A percentile compares a stretch with the other conserved stretches of the same genome.
These are phyloP conservation scores for Papio anubis DNA, from an alignment of 2,113 vertebrate genomes.

Conservation along the genomic window DNA sequence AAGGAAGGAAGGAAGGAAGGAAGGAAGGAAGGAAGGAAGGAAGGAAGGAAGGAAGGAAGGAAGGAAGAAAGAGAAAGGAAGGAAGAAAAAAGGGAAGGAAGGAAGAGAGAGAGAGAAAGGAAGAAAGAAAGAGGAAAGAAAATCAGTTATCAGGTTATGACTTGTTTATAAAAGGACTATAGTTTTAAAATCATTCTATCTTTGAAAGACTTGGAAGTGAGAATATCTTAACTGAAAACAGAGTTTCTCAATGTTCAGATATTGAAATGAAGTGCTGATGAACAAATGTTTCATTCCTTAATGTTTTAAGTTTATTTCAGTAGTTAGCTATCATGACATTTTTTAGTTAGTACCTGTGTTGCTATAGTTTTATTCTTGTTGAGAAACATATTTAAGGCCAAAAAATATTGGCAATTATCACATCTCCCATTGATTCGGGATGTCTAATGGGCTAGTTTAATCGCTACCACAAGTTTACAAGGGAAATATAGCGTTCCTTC, in stretches of 20 bases:
- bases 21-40: accelerated
- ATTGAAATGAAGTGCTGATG: background rate
- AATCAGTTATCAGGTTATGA: background rate
- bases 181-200: background rate
- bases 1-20: accelerated
- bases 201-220: background rate
- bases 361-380: background rate
- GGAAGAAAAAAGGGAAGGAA: accelerated
- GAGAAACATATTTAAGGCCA: background rate
- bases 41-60: accelerated
- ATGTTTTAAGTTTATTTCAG: background rate
- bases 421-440: background rate
- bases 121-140: background rate
- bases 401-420: background rate
- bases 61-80: accelerated
- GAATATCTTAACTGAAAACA: background rate
- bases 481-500: background rate
- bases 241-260: background rate
- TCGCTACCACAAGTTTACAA: background rate
- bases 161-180: background rate
- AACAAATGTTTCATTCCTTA: background rate
- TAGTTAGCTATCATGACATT: background rate
- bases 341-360: background rate
- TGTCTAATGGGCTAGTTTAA: background rate
- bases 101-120: accelerated